Base-by-base conservation (phyloP, 1,140 invertebrate genomes). In the Hylaeus volcanicus region DNA sequence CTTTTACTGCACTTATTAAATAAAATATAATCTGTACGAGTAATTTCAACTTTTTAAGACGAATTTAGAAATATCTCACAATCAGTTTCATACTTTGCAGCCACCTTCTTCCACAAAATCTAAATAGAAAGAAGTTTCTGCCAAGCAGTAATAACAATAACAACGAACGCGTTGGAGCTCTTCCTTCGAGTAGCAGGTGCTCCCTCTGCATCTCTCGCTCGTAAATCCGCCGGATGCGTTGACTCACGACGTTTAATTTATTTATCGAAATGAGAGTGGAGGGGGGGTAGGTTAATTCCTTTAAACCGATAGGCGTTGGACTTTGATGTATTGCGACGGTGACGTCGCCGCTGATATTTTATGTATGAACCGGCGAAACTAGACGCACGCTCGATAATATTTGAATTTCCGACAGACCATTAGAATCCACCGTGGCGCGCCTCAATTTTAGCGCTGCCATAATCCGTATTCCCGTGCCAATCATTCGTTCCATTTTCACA, bases 381-480 rank as follows among this genome's bases (percentile, higher is more conserved):
- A 61, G 53, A 65, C 45, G 73, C 37, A 11, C 39, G 81, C 65
- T 71, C 71, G 66, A 83, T 83, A 81, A 83, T 83, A 83, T 81
- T 81, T 83, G 79, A 83, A 83, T 83, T 83, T 81, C 58, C 78
- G 58, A 81, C 79, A 48, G 12, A 58, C 37, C 64, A 75, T 81
- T 73, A 80, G 43, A n/a, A 39, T 4, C 26, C 48, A 39, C 65
- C 43, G 9, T 53, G 51, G 12, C 15, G 56, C 43, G 45, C 41
- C 53, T 69, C 64, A 12, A 15, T 55, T 58, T 45, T 68, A 76
- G 65, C 53, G 11, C n/a, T 45, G 8, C 66, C 8, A 12, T 76
- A 48, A 69, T 68, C 6, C 45, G 12, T n/a, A 14, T 14, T 5
- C 41, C 37, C 14, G 43, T 5, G 5, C 9, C 26, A 43, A 15